phyloP scores from a whole-genome alignment of 2,113 vertebrate genomes.

The Butastur rufipennis region DNA sequence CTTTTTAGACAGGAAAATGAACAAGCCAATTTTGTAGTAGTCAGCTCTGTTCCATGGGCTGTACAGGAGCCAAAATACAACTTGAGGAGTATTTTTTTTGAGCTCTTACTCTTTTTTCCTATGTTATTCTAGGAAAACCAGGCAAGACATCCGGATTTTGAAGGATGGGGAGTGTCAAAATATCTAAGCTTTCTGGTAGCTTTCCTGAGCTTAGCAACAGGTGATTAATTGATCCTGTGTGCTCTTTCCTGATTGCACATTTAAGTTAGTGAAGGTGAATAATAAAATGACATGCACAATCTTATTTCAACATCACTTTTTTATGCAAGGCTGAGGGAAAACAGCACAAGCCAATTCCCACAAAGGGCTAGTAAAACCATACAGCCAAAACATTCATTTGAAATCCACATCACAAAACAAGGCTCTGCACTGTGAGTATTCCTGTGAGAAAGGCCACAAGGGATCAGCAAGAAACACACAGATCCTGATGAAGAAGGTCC shows the following conservation, averaged over 20 bases:
- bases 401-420: neutral
- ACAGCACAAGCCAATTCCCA: neutral
- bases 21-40: neutral
- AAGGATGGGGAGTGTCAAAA: constrained; percentile 9
- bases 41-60: neutral
- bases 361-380: neutral
- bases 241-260: neutral
- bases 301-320: neutral
- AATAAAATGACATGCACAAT: constrained; percentile 29
- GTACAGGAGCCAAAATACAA: neutral
- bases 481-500: neutral
- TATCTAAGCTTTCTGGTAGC: neutral
- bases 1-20: neutral
- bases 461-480: neutral
- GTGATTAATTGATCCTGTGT: constrained; percentile 12
- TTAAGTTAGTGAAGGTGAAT: neutral
- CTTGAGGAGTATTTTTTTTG: neutral
- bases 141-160: constrained; percentile 46
- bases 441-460: neutral
- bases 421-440: neutral
- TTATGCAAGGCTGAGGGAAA: neutral
- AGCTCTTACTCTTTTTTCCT: neutral
- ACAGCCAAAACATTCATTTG: neutral
- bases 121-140: constrained; percentile 29
- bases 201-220: neutral